Evolutionary conservation across 2,888 invertebrate genomes (phyloP).

Genomic region (Choreutis nemorana): DNA sequence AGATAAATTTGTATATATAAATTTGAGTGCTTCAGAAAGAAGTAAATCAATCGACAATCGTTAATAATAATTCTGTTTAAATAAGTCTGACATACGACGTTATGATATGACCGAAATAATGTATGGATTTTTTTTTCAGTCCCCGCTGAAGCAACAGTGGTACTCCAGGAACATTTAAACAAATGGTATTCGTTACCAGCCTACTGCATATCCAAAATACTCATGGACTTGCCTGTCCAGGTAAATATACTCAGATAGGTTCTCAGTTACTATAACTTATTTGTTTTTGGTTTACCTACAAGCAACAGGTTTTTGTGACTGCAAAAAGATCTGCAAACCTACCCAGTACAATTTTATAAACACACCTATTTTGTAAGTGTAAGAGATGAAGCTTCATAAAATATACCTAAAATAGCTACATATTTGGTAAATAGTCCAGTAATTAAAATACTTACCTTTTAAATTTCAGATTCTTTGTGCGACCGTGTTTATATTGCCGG

Average conservation of each 20-base stretch:
- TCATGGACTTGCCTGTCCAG: slow-evolving; percentile 79
- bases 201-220: slow-evolving; percentile 77
- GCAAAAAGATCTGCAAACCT: no score
- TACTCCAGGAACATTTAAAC: slow-evolving; percentile 77
- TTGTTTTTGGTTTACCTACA: no score
- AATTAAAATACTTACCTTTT: background rate
- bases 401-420: no score
- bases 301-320: no score
- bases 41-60: no score
- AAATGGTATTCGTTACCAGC: slow-evolving; percentile 79
- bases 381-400: no score
- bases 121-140: slow-evolving; percentile 59
- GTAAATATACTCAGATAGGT: slow-evolving; percentile 26
- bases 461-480: slow-evolving; percentile 73
- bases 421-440: background rate
- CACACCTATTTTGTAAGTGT: no score
- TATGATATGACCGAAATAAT: no score
- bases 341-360: no score
- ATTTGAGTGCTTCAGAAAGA: slow-evolving; percentile 7
- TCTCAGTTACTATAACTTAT: background rate
- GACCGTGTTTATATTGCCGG: slow-evolving; percentile 73
- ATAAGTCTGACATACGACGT: no score
- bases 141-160: slow-evolving; percentile 76
- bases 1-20: no score
- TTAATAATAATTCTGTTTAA: no score